Percentiles rank a stretch among this genome's conserved stretches.
These are phyloP conservation scores for Henicopernis longicauda DNA, from an alignment of 2,113 vertebrate species.

Conservation along the genomic window DNA sequence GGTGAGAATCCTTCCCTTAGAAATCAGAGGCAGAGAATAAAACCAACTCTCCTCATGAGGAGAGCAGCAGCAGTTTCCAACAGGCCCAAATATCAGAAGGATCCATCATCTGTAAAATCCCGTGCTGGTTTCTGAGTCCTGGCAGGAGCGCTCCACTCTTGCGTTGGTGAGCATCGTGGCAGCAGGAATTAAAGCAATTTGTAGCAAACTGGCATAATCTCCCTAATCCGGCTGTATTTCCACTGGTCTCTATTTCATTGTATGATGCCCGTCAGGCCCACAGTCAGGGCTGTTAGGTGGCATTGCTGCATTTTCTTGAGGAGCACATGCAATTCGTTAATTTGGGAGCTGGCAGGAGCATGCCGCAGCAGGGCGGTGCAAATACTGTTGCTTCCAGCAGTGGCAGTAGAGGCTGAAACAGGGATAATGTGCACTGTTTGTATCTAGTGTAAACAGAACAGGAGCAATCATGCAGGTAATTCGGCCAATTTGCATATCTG, in stretches of 20 bases:
- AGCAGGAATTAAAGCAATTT: background rate
- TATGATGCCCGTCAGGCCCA: background rate
- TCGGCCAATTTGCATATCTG: background rate
- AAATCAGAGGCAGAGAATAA: background rate
- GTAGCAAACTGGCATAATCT: background rate
- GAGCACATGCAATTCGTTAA: background rate
- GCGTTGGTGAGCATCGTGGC: fast-evolving
- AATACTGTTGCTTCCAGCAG: background rate
- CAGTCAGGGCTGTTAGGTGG: background rate
- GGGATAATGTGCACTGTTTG: background rate
- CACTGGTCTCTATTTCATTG: background rate
- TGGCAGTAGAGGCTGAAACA: background rate
- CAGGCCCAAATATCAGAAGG: background rate
- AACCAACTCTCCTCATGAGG: background rate
- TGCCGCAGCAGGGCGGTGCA: fast-evolving
- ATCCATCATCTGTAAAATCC: background rate
- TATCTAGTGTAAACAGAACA: background rate
- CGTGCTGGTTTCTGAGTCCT: background rate
- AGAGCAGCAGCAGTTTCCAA: background rate
- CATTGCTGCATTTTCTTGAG: background rate
- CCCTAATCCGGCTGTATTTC: background rate
- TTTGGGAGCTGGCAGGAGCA: background rate
- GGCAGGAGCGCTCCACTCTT: fast-evolving
- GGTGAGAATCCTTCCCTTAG: background rate
- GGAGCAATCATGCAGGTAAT: background rate